Evolutionary conservation across 2,113 vertebrate species (phyloP).

Genomic region (Helogale parvula): DNA sequence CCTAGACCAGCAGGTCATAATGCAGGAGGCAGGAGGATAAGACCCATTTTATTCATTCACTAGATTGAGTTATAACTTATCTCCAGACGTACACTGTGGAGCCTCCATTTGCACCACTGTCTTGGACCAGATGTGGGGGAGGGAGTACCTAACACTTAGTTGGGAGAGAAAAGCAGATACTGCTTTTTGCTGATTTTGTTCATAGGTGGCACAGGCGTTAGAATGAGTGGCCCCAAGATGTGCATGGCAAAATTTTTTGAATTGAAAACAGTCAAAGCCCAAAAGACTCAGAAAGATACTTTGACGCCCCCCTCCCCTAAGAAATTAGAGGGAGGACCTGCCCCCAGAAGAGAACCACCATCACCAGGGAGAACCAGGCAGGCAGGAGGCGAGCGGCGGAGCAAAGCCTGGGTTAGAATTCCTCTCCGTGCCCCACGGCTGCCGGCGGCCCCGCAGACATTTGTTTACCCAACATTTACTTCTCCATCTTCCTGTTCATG

Average conservation of each 20-base stretch:
- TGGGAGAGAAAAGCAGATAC: neutral
- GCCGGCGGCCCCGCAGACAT: neutral
- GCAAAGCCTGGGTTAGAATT: neutral
- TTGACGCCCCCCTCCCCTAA: neutral
- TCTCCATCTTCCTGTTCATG: neutral
- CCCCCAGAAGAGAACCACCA: neutral
- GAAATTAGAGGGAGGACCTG: neutral
- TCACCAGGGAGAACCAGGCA: neutral
- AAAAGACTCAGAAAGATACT: neutral
- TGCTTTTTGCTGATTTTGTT: neutral
- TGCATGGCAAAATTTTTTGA: neutral
- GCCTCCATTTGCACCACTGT: neutral
- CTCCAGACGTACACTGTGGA: neutral
- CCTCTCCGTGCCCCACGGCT: neutral
- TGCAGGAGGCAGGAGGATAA: neutral
- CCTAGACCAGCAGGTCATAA: neutral
- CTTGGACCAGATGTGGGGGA: neutral
- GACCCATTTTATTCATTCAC: neutral
- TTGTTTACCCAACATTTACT: neutral
- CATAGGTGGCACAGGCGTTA: neutral
- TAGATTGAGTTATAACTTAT: neutral
- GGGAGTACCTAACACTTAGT: neutral
- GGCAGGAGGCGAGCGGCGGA: neutral
- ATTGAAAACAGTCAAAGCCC: neutral
- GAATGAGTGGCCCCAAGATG: neutral